phyloP scores from a whole-genome alignment of 1,140 invertebrate species.

The Meloidogyne hapla region DNA sequence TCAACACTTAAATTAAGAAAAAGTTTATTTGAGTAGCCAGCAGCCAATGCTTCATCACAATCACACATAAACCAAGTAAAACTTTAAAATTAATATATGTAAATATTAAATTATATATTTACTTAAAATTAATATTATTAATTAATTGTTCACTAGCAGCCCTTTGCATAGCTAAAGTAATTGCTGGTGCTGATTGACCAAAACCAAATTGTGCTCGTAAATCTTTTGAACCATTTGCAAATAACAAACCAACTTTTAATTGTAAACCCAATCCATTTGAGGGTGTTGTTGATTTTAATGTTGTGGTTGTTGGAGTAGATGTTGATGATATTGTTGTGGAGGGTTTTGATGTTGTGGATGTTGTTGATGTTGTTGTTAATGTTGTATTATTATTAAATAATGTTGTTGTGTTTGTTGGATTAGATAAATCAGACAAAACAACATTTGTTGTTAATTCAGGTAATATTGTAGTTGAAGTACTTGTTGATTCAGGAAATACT shows the following conservation, averaged over 20 bases:
- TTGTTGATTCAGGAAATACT: constrained; percentile 1
- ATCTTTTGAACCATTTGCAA: constrained; percentile 28
- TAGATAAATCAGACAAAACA: not conserved
- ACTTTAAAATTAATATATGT: not conserved
- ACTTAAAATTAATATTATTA: constrained; percentile 45
- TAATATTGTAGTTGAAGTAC: constrained; percentile 2
- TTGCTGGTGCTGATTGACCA: constrained; percentile 43
- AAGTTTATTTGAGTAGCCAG: constrained; percentile 36
- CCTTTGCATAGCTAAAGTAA: constrained; percentile 28
- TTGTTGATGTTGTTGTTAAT: not conserved
- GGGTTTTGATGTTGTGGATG: not conserved
- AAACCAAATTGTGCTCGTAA: constrained; percentile 38
- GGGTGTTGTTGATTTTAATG: too few species aligned
- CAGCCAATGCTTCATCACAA: constrained; percentile 40
- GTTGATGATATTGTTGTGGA: not conserved
- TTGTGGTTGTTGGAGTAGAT: too few species aligned
- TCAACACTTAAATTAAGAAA: constrained; percentile 36
- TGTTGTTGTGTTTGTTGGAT: not conserved
- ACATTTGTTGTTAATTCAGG: not conserved
- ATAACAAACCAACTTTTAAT: constrained; percentile 35
- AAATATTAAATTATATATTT: not conserved
- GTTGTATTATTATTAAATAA: not conserved
- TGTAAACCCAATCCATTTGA: not conserved
- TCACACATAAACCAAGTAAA: constrained; percentile 43
- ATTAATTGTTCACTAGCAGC: constrained; percentile 25